phyloP scores from a whole-genome alignment of 1,140 invertebrate species.

The Lepidurus arcticus region DNA sequence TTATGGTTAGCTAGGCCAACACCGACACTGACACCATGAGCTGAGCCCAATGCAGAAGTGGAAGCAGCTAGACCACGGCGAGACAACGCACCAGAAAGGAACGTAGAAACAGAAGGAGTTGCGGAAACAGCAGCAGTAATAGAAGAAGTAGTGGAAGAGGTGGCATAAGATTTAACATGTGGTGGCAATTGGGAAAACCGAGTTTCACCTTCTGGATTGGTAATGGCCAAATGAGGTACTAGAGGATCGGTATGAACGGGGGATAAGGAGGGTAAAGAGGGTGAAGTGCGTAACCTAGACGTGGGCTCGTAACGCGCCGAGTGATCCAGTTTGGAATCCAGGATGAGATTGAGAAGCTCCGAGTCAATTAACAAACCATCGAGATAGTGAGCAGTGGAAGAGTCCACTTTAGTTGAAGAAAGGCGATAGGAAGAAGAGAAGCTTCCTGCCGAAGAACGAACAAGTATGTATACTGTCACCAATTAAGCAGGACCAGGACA shows the following conservation, averaged over 20 bases:
- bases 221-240: not conserved
- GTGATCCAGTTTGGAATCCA: slow-evolving; percentile 13
- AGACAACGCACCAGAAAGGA: not conserved
- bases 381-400: slow-evolving; percentile 17
- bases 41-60: slow-evolving; percentile 51
- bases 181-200: not conserved
- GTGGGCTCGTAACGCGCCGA: not conserved
- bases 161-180: not conserved
- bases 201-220: slow-evolving; percentile 2
- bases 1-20: not conserved
- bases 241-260: slow-evolving; percentile 1
- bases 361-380: slow-evolving; percentile 4
- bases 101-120: not conserved
- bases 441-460: slow-evolving; percentile 14
- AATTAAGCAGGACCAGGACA: not conserved
- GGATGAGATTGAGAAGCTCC: slow-evolving; percentile 17
- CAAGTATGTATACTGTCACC: slow-evolving; percentile 3
- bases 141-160: not conserved
- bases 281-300: slow-evolving; percentile 5
- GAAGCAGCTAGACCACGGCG: slow-evolving; percentile 41
- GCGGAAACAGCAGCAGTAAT: slow-evolving; percentile 5
- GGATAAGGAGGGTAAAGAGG: slow-evolving; percentile 18
- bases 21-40: slow-evolving; percentile 7
- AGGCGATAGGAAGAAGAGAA: slow-evolving; percentile 9
- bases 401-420: slow-evolving; percentile 19